Conservation (phyloP, 2,797 vertebrate genomes). For the Sebastes diploproa region DNA sequence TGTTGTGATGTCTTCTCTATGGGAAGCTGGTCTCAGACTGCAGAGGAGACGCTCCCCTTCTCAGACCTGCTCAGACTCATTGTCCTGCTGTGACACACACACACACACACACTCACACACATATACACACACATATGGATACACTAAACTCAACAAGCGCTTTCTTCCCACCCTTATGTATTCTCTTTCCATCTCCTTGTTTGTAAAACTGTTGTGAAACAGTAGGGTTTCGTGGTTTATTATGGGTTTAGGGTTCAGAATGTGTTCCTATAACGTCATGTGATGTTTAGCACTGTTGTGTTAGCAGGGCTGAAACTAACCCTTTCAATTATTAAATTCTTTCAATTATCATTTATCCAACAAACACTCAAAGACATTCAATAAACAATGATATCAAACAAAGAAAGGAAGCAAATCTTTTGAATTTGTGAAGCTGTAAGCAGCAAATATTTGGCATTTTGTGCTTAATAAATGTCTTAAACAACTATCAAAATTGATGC, state of each 20-base stretch:
- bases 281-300: not conserved
- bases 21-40: constrained; percentile 63
- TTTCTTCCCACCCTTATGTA: constrained; percentile 42
- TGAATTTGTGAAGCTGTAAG: not conserved
- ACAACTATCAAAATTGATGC: not conserved
- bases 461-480: not conserved
- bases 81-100: constrained; percentile 59
- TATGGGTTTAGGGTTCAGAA: not conserved
- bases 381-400: not conserved
- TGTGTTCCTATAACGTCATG: not conserved
- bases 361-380: not conserved
- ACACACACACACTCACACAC: not conserved
- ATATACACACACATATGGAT: not conserved
- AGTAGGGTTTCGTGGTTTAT: constrained; percentile 1
- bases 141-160: not conserved
- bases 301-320: not conserved
- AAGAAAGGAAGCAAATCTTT: not conserved
- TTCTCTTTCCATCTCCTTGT: constrained; percentile 9
- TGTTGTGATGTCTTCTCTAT: constrained; percentile 75
- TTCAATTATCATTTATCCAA: not conserved
- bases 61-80: constrained; percentile 61
- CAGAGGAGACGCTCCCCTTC: constrained; percentile 65
- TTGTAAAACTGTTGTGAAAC: not conserved
- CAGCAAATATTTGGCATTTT: not conserved
- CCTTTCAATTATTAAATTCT: not conserved